Conservation (phyloP, 2,113 vertebrate genomes). For the Pseudopipra pipra region DNA sequence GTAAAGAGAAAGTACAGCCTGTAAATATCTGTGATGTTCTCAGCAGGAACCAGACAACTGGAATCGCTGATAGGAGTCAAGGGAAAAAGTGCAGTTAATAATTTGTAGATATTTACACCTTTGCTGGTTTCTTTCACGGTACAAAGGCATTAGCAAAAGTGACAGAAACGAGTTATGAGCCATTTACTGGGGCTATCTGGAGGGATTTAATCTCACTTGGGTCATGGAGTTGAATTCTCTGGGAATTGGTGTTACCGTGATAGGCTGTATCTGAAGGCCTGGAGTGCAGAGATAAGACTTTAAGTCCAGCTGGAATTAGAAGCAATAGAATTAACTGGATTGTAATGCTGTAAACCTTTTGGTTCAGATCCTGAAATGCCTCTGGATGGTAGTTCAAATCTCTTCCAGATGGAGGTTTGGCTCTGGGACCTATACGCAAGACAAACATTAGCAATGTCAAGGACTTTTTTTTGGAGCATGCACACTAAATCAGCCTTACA, state of each 20-base stretch:
- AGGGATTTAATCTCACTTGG: constrained; percentile 74
- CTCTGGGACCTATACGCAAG: background rate
- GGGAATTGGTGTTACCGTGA: constrained; percentile 68
- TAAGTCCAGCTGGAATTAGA: constrained; percentile 72
- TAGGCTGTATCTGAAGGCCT: constrained; percentile 73
- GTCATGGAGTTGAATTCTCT: constrained; percentile 67
- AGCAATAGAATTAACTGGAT: constrained; percentile 69
- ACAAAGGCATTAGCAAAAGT: constrained; percentile 73
- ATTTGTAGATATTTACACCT: constrained; percentile 68
- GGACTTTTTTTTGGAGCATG: background rate
- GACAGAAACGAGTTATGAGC: constrained; percentile 70
- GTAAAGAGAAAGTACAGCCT: background rate
- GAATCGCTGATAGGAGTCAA: background rate
- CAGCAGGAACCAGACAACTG: background rate
- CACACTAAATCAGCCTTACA: background rate
- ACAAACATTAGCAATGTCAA: background rate
- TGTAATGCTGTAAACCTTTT: constrained; percentile 65
- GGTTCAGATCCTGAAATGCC: constrained; percentile 60
- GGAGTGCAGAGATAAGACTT: constrained; percentile 75
- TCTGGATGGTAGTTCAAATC: constrained; percentile 57
- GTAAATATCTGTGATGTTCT: constrained; percentile 6
- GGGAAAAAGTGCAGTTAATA: constrained; percentile 47
- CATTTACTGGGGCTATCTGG: constrained; percentile 73
- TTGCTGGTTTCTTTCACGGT: constrained; percentile 45
- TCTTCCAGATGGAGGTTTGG: constrained; percentile 43